Evolutionary conservation across 2,888 invertebrate genomes (phyloP), one percentile per base, ranked within the genome.

Genomic region (Chymomyza fuscimana): DNA sequence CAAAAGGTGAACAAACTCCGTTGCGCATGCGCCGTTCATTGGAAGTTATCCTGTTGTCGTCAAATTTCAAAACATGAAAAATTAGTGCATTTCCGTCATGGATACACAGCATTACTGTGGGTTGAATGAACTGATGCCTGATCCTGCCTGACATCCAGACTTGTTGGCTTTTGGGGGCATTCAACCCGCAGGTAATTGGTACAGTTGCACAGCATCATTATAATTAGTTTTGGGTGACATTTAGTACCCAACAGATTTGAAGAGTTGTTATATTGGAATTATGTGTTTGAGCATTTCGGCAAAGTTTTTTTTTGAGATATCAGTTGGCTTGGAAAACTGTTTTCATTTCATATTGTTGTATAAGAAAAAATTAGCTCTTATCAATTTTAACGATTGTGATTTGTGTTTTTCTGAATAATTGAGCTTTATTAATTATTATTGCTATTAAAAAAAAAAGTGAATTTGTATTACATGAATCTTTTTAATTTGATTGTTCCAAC

Each of bases 1-100:
- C 52, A 36, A 73, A 74, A 87, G 86, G 86, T 86, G 85, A 88
- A 86, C 71, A 88, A 86, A 88, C 86, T 87, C 75, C 59, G 65
- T 54, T 72, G 83, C 79, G 86, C 81, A 79, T 82, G 79, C 80
- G 81, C 73, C 65, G 70, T 67, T 66, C 72, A 65, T 69, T 67
- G 19, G 51, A 60, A 67, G 63, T 71, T 65, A 63, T 77, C 78
- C 82, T 81, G 73, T 65, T 79, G 79, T 81, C 86, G 78, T 86
- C 76, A 72, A 72, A 83, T 83, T 80, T 76, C 70, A 81, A 80
- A 79, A 86, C 86, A 87, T 87, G 77, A 85, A 81, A 85, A 81
- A 78, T 85, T 76, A 79, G 72, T 77, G 64, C 76, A 71, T 73
- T 79, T 79, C 81, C 81, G 84, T 72, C 63, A 32, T 50, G 16